Conservation (phyloP, 2,113 vertebrate genomes). For the Pomatostomus ruficeps region DNA sequence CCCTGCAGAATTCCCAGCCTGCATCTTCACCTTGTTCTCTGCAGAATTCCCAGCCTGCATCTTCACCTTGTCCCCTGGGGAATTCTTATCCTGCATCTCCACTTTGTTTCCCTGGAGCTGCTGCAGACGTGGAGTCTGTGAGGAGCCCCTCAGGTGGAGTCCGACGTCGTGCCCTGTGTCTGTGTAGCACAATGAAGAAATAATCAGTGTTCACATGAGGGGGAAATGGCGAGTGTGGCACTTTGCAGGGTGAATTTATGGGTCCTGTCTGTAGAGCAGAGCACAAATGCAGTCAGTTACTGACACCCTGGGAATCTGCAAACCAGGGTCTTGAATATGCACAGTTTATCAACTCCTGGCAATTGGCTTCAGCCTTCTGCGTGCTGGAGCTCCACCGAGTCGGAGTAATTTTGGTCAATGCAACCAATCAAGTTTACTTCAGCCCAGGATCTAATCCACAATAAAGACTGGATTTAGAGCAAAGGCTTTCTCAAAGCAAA, state of each 20-base stretch:
- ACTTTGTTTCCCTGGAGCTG: not conserved
- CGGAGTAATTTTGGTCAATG: not conserved
- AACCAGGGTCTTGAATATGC: not conserved
- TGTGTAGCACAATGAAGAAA: not conserved
- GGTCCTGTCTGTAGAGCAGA: not conserved
- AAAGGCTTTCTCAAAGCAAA: conserved; percentile 8
- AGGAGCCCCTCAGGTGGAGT: not conserved
- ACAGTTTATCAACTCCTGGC: not conserved
- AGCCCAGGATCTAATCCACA: not conserved
- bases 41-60: too few species aligned
- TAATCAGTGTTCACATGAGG: not conserved
- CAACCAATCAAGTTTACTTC: conserved; percentile 2
- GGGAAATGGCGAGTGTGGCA: not conserved
- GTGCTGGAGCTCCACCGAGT: not conserved
- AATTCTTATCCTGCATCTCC: not conserved
- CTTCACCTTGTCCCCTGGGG: too few species aligned
- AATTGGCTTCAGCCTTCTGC: not conserved
- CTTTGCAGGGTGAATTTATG: not conserved
- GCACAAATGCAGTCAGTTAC: not conserved
- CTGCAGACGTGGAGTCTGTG: not conserved
- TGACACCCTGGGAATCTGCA: not conserved
- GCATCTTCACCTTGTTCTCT: too few species aligned
- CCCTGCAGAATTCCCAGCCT: too few species aligned
- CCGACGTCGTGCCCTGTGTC: not conserved
- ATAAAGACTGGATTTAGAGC: not conserved